phyloP scores from a whole-genome alignment of 1,140 invertebrate genomes.

The Dendrolimus punctatus region DNA sequence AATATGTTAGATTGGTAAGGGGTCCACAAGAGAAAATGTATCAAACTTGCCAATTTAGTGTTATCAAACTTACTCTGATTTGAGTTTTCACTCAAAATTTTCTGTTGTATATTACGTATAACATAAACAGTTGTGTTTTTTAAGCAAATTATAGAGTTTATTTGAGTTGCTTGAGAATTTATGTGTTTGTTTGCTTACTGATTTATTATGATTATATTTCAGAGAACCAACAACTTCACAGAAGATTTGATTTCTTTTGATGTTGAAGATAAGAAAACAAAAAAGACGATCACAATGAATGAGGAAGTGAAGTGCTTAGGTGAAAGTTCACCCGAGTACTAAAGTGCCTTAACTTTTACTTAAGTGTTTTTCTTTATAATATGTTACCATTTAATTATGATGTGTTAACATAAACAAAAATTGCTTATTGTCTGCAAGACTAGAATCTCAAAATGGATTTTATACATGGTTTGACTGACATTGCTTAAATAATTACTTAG shows the following conservation, averaged over 20 bases:
- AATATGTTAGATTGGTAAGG: too few relatives aligned
- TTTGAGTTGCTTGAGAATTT: too few relatives aligned
- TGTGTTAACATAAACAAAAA: too few relatives aligned
- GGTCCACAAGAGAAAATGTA: too few relatives aligned
- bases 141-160: too few relatives aligned
- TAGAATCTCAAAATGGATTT: too few relatives aligned
- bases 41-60: too few relatives aligned
- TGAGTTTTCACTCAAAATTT: too few relatives aligned
- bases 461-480: conserved; percentile 6
- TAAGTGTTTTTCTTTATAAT: not conserved
- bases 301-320: conserved; percentile 46
- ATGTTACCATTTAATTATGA: not conserved
- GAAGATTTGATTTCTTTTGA: conserved; percentile 61
- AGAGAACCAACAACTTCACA: conserved; percentile 41
- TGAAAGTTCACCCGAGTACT: conserved; percentile 58
- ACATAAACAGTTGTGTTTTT: too few relatives aligned
- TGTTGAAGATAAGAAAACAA: conserved; percentile 42
- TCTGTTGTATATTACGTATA: too few relatives aligned
- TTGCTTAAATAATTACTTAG: conserved; percentile 24
- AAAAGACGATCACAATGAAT: conserved; percentile 42
- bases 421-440: too few relatives aligned
- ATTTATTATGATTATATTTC: conserved; percentile 28
- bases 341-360: conserved; percentile 40
- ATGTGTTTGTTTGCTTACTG: not conserved
- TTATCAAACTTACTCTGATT: too few relatives aligned